phyloP scores from a whole-genome alignment of 64 coral and sea anemone species.

The Porites lutea region DNA sequence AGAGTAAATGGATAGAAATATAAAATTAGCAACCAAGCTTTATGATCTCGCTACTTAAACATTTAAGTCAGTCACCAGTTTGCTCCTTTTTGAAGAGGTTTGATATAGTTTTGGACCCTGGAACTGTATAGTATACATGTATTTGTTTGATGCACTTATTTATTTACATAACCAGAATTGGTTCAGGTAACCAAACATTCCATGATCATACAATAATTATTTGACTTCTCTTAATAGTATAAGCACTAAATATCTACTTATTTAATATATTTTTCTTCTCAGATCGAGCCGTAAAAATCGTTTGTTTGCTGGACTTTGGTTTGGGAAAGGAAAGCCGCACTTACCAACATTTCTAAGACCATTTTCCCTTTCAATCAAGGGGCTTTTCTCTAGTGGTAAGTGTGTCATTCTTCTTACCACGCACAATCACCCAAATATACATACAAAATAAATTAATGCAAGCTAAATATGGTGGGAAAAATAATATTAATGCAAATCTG shows the following conservation, averaged over 20 bases:
- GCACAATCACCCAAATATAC: too few species aligned
- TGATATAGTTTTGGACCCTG: background rate
- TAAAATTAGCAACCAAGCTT: background rate
- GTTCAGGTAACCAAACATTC: background rate
- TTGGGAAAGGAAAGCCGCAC: slow-evolving; percentile 48
- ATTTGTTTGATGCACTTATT: background rate
- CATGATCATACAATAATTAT: background rate
- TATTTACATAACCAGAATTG: background rate
- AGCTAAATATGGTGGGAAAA: background rate
- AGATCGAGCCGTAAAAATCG: slow-evolving; percentile 22
- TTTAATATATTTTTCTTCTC: background rate
- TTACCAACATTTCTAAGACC: slow-evolving; percentile 20
- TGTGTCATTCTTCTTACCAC: too few species aligned
- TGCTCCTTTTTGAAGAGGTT: background rate
- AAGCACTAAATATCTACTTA: background rate
- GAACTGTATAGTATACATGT: background rate
- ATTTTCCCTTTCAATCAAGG: background rate
- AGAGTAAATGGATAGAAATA: background rate
- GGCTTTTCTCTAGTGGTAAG: background rate
- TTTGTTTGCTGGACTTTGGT: slow-evolving; percentile 36
- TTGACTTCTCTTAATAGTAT: background rate
- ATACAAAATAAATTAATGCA: background rate
- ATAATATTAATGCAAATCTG: background rate
- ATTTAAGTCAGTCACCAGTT: background rate
- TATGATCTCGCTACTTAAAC: background rate